phyloP scores from a whole-genome alignment of 2,797 vertebrate species.

The Lophius americanus region DNA sequence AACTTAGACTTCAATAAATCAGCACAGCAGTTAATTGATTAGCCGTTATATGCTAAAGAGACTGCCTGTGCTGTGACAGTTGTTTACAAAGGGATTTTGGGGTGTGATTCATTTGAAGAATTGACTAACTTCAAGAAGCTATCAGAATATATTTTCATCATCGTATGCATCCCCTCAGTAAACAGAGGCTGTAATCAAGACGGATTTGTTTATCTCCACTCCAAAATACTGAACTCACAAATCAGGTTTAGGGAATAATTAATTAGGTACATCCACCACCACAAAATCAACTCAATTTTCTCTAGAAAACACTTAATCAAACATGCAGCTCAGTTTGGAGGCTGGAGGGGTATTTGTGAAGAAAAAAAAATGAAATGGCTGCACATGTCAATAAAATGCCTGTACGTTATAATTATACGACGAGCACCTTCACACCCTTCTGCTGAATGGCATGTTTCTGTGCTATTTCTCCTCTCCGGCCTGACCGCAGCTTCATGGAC shows the following conservation, averaged over 20 bases:
- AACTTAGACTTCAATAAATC: slow-evolving; percentile 59
- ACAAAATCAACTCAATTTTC: too few relatives aligned
- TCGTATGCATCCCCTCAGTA: background rate
- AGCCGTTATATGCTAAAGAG: slow-evolving; percentile 52
- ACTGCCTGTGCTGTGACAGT: slow-evolving; percentile 25
- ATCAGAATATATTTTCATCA: slow-evolving; percentile 18
- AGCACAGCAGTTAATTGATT: slow-evolving; percentile 58
- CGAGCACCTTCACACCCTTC: too few relatives aligned
- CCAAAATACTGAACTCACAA: slow-evolving; percentile 4
- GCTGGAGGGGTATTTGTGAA: too few relatives aligned
- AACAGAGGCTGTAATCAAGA: slow-evolving; percentile 25
- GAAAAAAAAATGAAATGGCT: too few relatives aligned
- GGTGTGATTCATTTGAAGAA: slow-evolving; percentile 31
- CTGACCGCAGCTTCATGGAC: too few relatives aligned
- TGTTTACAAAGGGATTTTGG: slow-evolving; percentile 34
- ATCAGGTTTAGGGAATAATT: slow-evolving; percentile 7
- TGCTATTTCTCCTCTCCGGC: too few relatives aligned
- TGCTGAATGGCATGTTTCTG: too few relatives aligned
- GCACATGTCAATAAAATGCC: too few relatives aligned
- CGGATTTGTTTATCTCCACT: slow-evolving; percentile 23
- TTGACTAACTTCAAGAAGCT: slow-evolving; percentile 19
- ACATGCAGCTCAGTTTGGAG: too few relatives aligned
- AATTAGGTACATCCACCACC: background rate
- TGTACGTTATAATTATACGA: too few relatives aligned
- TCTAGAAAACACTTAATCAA: too few relatives aligned